Evolutionary conservation across 92 coral and sea anemone genomes (phyloP).

Genomic region (Palythoa heliodiscus): DNA sequence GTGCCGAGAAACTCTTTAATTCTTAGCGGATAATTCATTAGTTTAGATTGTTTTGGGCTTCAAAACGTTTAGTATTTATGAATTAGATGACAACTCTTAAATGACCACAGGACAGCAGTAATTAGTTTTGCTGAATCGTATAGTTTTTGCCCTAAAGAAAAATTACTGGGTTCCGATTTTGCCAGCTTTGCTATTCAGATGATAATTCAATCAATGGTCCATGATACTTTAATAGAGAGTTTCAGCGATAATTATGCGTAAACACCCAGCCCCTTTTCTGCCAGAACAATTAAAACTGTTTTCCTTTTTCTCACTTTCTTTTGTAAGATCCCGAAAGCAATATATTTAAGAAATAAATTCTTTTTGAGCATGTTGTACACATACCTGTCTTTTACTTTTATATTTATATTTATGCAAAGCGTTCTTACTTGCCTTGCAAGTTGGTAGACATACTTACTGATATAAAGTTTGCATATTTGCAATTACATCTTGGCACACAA

Average conservation of each 20-base stretch:
- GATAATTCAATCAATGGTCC: slow-evolving; percentile 34
- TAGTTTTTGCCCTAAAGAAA: slow-evolving; percentile 31
- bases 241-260: slow-evolving; percentile 76
- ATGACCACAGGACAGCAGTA: slow-evolving; percentile 18
- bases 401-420: neutral
- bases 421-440: slow-evolving; percentile 10
- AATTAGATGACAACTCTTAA: neutral
- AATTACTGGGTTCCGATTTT: slow-evolving; percentile 41
- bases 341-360: slow-evolving; percentile 22
- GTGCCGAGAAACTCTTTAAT: neutral
- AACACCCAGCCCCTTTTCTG: slow-evolving; percentile 69
- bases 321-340: slow-evolving; percentile 36
- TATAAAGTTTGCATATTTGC: slow-evolving; percentile 35
- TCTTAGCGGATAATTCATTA: neutral
- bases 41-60: neutral
- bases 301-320: slow-evolving; percentile 36
- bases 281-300: slow-evolving; percentile 39
- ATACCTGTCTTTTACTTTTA: neutral
- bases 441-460: slow-evolving; percentile 4
- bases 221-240: slow-evolving; percentile 56
- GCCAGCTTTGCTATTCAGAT: slow-evolving; percentile 27
- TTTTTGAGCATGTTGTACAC: slow-evolving; percentile 32
- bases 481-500: slow-evolving; percentile 40
- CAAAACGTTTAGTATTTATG: neutral
- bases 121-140: slow-evolving; percentile 22